phyloP scores from a whole-genome alignment of 2,888 invertebrate genomes.

The Meiosimyza decipiens region DNA sequence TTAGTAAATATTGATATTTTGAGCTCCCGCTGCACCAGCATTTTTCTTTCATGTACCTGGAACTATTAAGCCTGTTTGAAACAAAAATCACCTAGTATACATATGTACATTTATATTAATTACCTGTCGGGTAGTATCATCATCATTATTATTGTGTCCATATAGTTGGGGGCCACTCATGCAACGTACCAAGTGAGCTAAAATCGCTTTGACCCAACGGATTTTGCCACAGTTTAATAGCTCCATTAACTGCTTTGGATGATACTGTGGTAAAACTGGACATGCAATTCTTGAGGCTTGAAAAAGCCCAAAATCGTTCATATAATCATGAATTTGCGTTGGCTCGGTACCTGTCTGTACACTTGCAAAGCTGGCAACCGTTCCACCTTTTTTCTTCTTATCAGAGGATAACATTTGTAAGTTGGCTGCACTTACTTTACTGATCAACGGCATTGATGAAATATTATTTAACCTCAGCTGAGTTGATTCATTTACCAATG shows the following conservation, averaged over 20 bases:
- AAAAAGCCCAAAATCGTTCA: slow-evolving; percentile 95
- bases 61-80: too few species aligned
- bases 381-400: slow-evolving; percentile 72
- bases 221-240: slow-evolving; percentile 97
- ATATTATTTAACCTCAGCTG: slow-evolving; percentile 77
- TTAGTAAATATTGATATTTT: too few species aligned
- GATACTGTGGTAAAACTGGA: slow-evolving; percentile 98
- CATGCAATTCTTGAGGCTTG: slow-evolving; percentile 97
- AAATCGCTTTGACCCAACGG: slow-evolving; percentile 96
- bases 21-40: too few species aligned
- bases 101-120: slow-evolving; percentile 27
- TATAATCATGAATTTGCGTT: slow-evolving; percentile 72
- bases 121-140: slow-evolving; percentile 72
- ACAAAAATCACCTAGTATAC: not conserved
- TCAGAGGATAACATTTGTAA: slow-evolving; percentile 81
- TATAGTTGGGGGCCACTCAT: slow-evolving; percentile 73
- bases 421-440: slow-evolving; percentile 86
- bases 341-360: slow-evolving; percentile 60
- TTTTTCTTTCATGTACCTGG: too few species aligned
- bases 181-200: slow-evolving; percentile 93
- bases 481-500: slow-evolving; percentile 74
- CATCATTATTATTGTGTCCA: slow-evolving; percentile 69
- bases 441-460: slow-evolving; percentile 83
- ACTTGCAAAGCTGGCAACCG: slow-evolving; percentile 62
- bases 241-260: slow-evolving; percentile 99